Base-by-base conservation (phyloP, 2,113 vertebrate species). In the Gopherus flavomarginatus region DNA sequence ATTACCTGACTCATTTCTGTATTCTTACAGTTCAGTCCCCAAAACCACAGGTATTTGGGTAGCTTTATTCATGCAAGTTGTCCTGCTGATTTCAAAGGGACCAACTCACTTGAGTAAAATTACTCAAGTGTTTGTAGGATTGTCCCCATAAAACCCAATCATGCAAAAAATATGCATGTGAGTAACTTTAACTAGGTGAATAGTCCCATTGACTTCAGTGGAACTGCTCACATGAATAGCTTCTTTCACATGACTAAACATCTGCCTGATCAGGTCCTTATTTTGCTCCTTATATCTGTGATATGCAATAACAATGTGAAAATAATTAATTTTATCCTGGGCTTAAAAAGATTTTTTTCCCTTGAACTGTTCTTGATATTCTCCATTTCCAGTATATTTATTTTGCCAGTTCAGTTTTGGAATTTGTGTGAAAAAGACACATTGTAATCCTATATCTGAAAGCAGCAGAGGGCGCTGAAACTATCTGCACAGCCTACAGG, bases 391-490 rank as follows among this genome's bases (percentile, higher is more conserved):
- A 29, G 6, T 54, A 22, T 31, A 49, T 50, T 72, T 86, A 50
- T 47, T 44, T 75, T 56, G 2, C 47, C 6, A 44, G 69, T 47
- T 69, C 16, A 17, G 11, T 14, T 27, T 72, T 47, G 29, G 88
- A 44, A 27, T 47, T 22, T 17, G 11, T 31, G 29, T 57, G 8
- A 49, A 86, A 26, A 53, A 53, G 27, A 26, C 12, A 54, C 27
- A 47, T 13, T 78, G 6, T 3, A 13, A 3, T 3, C 17, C 14
- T 1, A 5, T 4, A 0, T 3, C 49, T 22, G 2, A 13, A 57
- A 35, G 89, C 95, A 93, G 91, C 86, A 95, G 97, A 94, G 95
- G 95, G 97, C 95, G 96, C 96, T 69, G 94, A 88, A 92, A 54
- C 50, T 16, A 2, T 22, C 13, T 11, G 14, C 85, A 1, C 83